These are phyloP conservation scores for Ictalurus punctatus DNA, from an alignment of 2,113 vertebrate genomes.

Conservation along the genomic window DNA sequence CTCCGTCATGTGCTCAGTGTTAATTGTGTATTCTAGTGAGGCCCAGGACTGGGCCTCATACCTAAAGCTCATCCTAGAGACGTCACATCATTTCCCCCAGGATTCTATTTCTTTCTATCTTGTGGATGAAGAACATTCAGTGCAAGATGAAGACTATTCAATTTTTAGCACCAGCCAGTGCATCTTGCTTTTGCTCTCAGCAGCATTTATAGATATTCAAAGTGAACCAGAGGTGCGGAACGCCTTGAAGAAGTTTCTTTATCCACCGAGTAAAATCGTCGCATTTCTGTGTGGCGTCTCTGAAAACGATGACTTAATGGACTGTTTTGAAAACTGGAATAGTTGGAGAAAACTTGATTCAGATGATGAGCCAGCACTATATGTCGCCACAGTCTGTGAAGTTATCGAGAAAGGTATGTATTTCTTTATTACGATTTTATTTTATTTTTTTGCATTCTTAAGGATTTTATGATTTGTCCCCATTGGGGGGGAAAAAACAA, in stretches of 20 bases:
- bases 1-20: constrained; percentile 53
- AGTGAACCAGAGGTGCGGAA: constrained; percentile 42
- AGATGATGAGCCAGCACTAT: constrained; percentile 69
- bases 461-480: not conserved
- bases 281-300: constrained; percentile 69
- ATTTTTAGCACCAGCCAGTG: constrained; percentile 61
- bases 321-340: constrained; percentile 65
- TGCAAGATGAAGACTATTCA: constrained; percentile 58
- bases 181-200: constrained; percentile 66
- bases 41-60: constrained; percentile 73
- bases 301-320: constrained; percentile 49
- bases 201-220: constrained; percentile 62
- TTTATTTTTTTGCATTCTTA: not conserved
- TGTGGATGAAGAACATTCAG: constrained; percentile 38
- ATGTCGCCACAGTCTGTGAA: constrained; percentile 66
- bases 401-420: constrained; percentile 66
- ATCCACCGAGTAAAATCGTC: constrained; percentile 68
- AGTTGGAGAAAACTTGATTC: constrained; percentile 70
- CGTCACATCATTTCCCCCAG: constrained; percentile 55
- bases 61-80: constrained; percentile 65
- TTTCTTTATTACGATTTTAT: not conserved
- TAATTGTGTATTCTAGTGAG: constrained; percentile 70
- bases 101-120: constrained; percentile 59
- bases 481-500: not conserved
- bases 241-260: constrained; percentile 61